These are phyloP conservation scores for Nasalis larvatus DNA, from an alignment of 2,113 vertebrate genomes.

Conservation along the genomic window DNA sequence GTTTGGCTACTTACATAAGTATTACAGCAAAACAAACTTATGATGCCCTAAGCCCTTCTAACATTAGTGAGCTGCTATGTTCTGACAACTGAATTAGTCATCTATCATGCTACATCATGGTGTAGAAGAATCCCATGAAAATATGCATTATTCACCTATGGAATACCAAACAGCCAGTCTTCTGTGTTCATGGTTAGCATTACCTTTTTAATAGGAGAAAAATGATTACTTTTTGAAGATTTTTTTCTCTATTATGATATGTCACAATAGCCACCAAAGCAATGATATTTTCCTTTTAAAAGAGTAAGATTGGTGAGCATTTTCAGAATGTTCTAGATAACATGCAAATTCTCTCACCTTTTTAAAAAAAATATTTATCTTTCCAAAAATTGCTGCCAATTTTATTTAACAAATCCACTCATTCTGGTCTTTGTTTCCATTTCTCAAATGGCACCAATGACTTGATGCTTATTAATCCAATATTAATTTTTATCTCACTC, in stretches of 20 bases:
- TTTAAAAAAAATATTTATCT: background rate
- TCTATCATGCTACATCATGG: background rate
- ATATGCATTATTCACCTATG: background rate
- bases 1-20: slow-evolving; percentile 62
- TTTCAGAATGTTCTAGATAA: background rate
- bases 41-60: slow-evolving; percentile 51
- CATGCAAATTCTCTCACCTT: background rate
- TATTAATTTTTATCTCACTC: background rate
- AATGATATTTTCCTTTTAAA: background rate
- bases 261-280: background rate
- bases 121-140: background rate
- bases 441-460: background rate
- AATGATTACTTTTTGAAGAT: background rate
- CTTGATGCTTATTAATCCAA: background rate
- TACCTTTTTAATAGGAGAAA: background rate
- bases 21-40: slow-evolving; percentile 51
- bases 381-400: background rate
- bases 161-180: background rate
- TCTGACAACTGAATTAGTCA: slow-evolving; percentile 20
- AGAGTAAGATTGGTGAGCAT: background rate
- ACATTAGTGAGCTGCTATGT: slow-evolving; percentile 23
- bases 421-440: background rate
- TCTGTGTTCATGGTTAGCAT: background rate
- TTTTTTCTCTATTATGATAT: background rate
- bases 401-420: background rate